Conservation (phyloP, 1,140 invertebrate genomes). For the Bombus breviceps region DNA sequence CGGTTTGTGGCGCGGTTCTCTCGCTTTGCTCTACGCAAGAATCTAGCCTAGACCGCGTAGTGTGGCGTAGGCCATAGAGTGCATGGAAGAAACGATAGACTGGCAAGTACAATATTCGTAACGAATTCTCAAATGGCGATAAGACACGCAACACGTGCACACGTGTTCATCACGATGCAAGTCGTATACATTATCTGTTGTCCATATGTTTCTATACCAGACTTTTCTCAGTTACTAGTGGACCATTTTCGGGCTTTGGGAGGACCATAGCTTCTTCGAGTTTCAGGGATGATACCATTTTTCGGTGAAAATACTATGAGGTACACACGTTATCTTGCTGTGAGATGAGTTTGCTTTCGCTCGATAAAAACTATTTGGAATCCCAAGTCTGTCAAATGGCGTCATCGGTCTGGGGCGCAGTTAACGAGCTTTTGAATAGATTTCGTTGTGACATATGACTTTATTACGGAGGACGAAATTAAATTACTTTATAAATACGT, state of each 20-base stretch:
- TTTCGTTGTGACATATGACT: too few species aligned
- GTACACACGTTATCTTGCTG: too few species aligned
- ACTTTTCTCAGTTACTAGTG: not conserved
- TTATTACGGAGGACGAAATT: too few species aligned
- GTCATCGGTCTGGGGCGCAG: not conserved
- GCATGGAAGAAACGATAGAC: slow-evolving; percentile 17
- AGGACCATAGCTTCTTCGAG: not conserved
- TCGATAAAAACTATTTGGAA: not conserved
- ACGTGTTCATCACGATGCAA: too few species aligned
- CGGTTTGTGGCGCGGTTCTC: not conserved
- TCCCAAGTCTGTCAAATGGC: not conserved
- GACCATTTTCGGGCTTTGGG: too few species aligned
- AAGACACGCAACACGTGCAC: slow-evolving; percentile 7
- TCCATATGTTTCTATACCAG: not conserved
- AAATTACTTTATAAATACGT: too few species aligned
- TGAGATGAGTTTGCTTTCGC: not conserved
- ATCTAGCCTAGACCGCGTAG: slow-evolving; percentile 69
- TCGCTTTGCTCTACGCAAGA: slow-evolving; percentile 44
- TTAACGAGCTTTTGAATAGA: not conserved
- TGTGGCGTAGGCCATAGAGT: slow-evolving; percentile 21
- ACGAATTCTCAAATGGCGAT: slow-evolving; percentile 50
- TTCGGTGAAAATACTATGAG: not conserved
- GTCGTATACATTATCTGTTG: not conserved
- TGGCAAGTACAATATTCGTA: slow-evolving; percentile 41
- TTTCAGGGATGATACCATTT: slow-evolving; percentile 30